A percentile compares a stretch with the other conserved stretches of the same genome.
phyloP scores from a whole-genome alignment of 1,140 invertebrate genomes.

The Diorhabda elongata region DNA sequence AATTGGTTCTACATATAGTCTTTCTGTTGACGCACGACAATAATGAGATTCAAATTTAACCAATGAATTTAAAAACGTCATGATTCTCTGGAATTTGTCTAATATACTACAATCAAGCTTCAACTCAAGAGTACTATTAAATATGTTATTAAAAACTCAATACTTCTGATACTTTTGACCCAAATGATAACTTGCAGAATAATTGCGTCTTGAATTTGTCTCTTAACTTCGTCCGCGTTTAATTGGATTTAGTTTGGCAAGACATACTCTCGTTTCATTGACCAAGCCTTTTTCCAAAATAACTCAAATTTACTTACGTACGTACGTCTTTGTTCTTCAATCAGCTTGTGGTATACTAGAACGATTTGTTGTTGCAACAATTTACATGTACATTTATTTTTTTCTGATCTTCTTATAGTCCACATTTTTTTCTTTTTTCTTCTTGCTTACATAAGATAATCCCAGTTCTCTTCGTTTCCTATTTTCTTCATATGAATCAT shows the following conservation, averaged over 20 bases:
- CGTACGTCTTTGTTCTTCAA: too few species aligned
- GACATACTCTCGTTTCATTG: slow-evolving; percentile 16
- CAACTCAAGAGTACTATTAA: slow-evolving; percentile 11
- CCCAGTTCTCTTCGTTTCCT: too few species aligned
- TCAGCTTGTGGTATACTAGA: too few species aligned
- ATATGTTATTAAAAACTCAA: slow-evolving; percentile 28
- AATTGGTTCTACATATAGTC: slow-evolving; percentile 36
- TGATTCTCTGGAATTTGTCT: slow-evolving; percentile 4
- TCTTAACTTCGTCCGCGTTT: slow-evolving; percentile 7
- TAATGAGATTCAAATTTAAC: slow-evolving; percentile 41
- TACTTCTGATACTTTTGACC: slow-evolving; percentile 8
- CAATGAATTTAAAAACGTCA: slow-evolving; percentile 25
- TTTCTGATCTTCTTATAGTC: too few species aligned
- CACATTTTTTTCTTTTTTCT: too few species aligned
- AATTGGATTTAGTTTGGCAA: not conserved
- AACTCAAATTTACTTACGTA: not conserved
- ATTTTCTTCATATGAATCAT: too few species aligned
- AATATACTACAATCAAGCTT: not conserved
- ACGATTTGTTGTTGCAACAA: too few species aligned
- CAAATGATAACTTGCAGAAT: not conserved
- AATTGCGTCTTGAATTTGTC: not conserved
- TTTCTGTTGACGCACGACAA: slow-evolving; percentile 31
- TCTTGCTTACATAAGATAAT: too few species aligned
- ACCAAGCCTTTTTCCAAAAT: slow-evolving; percentile 14
- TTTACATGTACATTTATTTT: too few species aligned